Conservation (phyloP, 2,888 invertebrate species). For the Cantharis rustica region DNA sequence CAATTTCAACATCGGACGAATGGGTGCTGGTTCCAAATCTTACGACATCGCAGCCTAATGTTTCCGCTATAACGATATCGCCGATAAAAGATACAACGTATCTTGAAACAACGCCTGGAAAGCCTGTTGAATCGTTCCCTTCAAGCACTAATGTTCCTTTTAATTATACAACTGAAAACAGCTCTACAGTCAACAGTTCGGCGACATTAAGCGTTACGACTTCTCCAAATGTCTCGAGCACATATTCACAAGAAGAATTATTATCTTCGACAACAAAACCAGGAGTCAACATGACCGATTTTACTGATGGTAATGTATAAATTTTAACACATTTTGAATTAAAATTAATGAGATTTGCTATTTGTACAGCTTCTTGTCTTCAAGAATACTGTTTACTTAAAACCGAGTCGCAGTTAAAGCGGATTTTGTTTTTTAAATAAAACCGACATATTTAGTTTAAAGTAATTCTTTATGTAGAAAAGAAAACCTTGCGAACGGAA, state of each 20-base stretch:
- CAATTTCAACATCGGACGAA: slow-evolving; percentile 68
- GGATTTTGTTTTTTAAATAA: neutral
- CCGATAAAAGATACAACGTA: slow-evolving; percentile 44
- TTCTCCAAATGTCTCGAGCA: slow-evolving; percentile 26
- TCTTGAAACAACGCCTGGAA: slow-evolving; percentile 38
- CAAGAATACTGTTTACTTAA: neutral
- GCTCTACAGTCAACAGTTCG: slow-evolving; percentile 6
- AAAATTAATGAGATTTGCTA: neutral
- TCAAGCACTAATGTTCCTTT: slow-evolving; percentile 39
- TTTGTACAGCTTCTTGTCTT: neutral
- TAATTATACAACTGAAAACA: slow-evolving; percentile 6
- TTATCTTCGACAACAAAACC: slow-evolving; percentile 18
- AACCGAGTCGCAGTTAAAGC: no score
- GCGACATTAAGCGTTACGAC: slow-evolving; percentile 4
- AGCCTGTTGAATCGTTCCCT: slow-evolving; percentile 38
- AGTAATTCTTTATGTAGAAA: neutral
- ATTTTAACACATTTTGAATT: neutral
- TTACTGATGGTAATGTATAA: slow-evolving; percentile 50
- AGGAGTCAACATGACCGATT: slow-evolving; percentile 53
- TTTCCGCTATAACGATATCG: slow-evolving; percentile 15
- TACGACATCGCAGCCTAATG: neutral
- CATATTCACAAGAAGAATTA: slow-evolving; percentile 32
- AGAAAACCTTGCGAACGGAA: neutral
- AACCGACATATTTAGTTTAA: neutral
- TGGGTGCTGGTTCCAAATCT: slow-evolving; percentile 64